Evolutionary conservation across 2,888 invertebrate species (phyloP), one percentile per base, ranked within the genome.

Genomic region (Caenorhabditis angaria): DNA sequence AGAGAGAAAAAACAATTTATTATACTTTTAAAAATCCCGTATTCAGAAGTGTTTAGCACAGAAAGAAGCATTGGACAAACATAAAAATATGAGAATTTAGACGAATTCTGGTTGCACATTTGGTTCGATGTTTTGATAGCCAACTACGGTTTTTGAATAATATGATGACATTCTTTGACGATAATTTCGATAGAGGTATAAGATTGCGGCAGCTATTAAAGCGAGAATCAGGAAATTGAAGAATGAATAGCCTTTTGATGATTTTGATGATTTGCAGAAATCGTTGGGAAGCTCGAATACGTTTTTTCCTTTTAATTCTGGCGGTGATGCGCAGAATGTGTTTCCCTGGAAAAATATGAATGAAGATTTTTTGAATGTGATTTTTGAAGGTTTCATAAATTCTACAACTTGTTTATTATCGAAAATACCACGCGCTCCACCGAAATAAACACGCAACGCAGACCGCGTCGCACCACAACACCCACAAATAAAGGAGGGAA

Each of bases 241-340:
- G 25, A 72, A 61, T 12, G 64, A 61, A 3, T 12, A 41, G 14
- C 41, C 41, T 10, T 55, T 12, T 24, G 55, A 58, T 12, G 60
- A 66, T 48, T 58, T 27, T 4, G 32, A 24, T 22, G 22, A 18
- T n/a, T 18, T 62, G 32, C 67, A 71, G 61, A 65, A 68, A 22
- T 56, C 65, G n/a, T 58, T 68, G 0, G 50, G 55, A 3, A 73
- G 10, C 0, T 73, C 68, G 58, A 81, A 79, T 6, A 79, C 28
- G 12, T 54, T 50, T 48, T 68, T 65, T 24, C 77, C 76, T 20
- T 65, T 55, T 4, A 77, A 10, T 27, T 67, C 51, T 2, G 55
- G 4, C 12, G 81, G 81, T 24, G 69, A 56, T 8, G 70, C 70
- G 35, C 81, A 81, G 20, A 69, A 69, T 20, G 81, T 81, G 41